Conservation (phyloP, 2,797 vertebrate genomes). For the Cynodonichthys magdalenae region DNA sequence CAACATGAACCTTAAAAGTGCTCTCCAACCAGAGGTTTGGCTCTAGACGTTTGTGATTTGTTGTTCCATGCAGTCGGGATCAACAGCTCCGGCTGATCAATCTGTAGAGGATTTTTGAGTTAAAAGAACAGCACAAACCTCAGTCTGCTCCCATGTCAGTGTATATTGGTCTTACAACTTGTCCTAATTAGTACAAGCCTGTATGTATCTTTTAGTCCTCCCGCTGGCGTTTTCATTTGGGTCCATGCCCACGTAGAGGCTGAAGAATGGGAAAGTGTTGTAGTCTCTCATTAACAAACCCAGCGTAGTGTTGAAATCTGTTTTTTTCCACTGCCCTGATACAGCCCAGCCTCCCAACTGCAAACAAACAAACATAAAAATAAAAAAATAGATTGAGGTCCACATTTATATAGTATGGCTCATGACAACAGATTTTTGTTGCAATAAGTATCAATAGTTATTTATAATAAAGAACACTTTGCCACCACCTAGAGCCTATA, state of each 20-base stretch:
- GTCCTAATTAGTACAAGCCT: conserved; percentile 44
- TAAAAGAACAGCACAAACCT: conserved; percentile 21
- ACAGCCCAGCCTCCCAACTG: conserved; percentile 90
- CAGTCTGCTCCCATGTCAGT: background rate
- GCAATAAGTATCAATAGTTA: too few relatives aligned
- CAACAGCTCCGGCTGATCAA: conserved; percentile 91
- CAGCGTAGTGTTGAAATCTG: conserved; percentile 89
- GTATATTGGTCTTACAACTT: background rate
- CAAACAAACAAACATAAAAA: background rate
- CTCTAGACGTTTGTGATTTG: conserved; percentile 74
- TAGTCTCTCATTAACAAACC: conserved; percentile 88
- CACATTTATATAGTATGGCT: too few relatives aligned
- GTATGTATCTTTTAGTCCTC: conserved; percentile 66
- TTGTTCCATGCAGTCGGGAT: conserved; percentile 85
- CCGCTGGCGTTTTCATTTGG: conserved; percentile 65
- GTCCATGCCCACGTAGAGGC: conserved; percentile 81
- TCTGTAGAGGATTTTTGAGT: conserved; percentile 74
- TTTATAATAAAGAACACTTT: too few relatives aligned
- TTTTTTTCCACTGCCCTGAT: conserved; percentile 76
- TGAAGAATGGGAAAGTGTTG: conserved; percentile 92
- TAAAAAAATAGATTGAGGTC: too few relatives aligned
- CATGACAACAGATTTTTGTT: too few relatives aligned
- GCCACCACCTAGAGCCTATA: background rate
- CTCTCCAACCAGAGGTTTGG: conserved; percentile 78
- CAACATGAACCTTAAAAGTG: background rate